Evolutionary conservation across 23 tunicate genomes (phyloP), one percentile per base, ranked within the genome.

Genomic region (Corella eumyota): DNA sequence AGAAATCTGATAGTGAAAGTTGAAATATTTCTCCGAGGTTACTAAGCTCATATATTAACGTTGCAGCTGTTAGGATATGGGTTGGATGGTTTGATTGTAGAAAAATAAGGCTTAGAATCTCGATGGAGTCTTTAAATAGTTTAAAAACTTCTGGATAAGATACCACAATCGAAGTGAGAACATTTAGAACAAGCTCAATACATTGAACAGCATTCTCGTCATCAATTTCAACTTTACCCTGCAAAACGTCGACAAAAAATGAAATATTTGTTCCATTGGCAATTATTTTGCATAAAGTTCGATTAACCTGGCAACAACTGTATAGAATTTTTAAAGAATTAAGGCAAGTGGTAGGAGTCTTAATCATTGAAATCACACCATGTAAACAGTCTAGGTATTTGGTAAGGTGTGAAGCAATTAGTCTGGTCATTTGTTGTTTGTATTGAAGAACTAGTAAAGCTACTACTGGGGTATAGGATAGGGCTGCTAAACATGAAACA

Each of bases 391-490:
- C 38, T 1, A 37, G 3, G 6, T 50, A 34, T 23, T 72, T 17
- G 27, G 26, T 20, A 19, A 74, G 19, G 7, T 74, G 9, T 29
- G 62, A 36, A 19, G 54, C 44, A 28, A 81, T 51, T 15, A 49
- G 56, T 0, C 30, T n/a, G 30, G 66, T 48, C n/a, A 61, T 19
- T 4, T 40, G 29, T 32, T 67, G 64, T 61, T 74, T 83, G 62
- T 52, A 58, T 22, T 35, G 46, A 19, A 48, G 66, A 25, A 72
- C 56, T 2, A 70, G 65, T 30, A 73, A 74, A 4, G 74, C 92
- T 50, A 83, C 70, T n/a, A 83, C 92, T 7, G 92, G 92, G 2
- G 58, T 60, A 62, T 83, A 67, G 6, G 64, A 44, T 25, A 72
- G 15, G 17, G 92, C 80, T 6, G 92, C 80, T n/a, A 83, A 53